Evolutionary conservation across 2,797 vertebrate species (phyloP).

Genomic region (Cephalopachus bancanus): DNA sequence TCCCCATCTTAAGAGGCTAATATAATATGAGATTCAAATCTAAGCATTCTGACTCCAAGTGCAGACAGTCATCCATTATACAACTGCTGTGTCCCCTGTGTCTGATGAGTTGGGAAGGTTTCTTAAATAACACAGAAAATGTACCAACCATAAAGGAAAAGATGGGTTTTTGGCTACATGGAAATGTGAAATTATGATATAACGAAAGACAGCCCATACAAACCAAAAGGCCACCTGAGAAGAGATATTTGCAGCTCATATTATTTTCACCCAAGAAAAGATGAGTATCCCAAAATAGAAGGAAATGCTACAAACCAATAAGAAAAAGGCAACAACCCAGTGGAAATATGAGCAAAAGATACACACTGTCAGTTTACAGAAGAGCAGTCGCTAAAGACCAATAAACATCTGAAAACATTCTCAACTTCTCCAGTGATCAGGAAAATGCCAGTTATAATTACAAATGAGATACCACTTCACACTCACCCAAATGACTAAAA

Average conservation of each 20-base stretch:
- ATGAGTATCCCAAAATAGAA: not conserved
- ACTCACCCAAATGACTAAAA: slow-evolving; percentile 10
- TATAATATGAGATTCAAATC: not conserved
- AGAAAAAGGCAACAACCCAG: not conserved
- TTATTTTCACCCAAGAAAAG: slow-evolving; percentile 42
- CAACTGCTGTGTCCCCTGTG: not conserved
- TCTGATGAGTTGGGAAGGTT: not conserved
- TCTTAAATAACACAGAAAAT: not conserved
- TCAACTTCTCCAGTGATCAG: not conserved
- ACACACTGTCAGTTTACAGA: not conserved
- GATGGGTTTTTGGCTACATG: not conserved
- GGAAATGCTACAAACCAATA: not conserved
- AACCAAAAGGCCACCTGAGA: not conserved
- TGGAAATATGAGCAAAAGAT: not conserved
- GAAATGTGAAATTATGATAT: not conserved
- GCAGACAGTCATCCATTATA: not conserved
- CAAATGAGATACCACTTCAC: not conserved
- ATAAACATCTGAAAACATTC: not conserved
- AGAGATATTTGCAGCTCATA: slow-evolving; percentile 2
- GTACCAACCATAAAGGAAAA: not conserved
- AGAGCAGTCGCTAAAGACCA: not conserved
- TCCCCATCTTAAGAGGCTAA: not conserved
- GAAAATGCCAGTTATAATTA: not conserved
- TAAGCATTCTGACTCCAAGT: not conserved
- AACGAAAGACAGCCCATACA: not conserved